Conservation (phyloP, 1,140 invertebrate genomes). For the Idris sp. region DNA sequence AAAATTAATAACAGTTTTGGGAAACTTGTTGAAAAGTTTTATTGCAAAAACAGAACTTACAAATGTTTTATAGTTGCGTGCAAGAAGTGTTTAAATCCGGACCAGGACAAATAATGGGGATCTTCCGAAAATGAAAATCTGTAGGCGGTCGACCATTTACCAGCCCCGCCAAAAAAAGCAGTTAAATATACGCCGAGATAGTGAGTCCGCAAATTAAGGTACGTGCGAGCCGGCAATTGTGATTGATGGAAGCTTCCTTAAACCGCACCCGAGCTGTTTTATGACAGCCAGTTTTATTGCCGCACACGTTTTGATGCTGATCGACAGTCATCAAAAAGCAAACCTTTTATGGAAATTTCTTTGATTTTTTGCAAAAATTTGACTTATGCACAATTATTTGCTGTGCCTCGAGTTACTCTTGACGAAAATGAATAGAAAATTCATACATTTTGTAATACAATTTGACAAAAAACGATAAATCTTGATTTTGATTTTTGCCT, state of each 20-base stretch:
- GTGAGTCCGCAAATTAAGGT: slow-evolving; percentile 58
- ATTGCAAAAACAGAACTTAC: too few species aligned
- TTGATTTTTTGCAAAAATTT: background rate
- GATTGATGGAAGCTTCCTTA: slow-evolving; percentile 61
- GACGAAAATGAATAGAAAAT: too few species aligned
- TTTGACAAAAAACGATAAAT: too few species aligned
- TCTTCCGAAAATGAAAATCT: slow-evolving; percentile 50
- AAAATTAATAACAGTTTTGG: too few species aligned
- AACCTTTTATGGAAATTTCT: slow-evolving; percentile 40
- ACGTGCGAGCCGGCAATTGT: slow-evolving; percentile 51
- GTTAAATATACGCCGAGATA: slow-evolving; percentile 53
- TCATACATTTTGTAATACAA: too few species aligned
- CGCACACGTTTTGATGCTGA: slow-evolving; percentile 21
- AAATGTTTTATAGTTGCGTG: slow-evolving; percentile 43
- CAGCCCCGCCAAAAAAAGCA: slow-evolving; percentile 27
- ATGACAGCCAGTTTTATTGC: slow-evolving; percentile 44
- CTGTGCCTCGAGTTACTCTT: too few species aligned
- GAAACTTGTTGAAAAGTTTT: too few species aligned
- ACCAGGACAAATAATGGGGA: slow-evolving; percentile 36
- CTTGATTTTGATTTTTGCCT: too few species aligned
- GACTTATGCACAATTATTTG: slow-evolving; percentile 17
- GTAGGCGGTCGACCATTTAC: slow-evolving; percentile 20
- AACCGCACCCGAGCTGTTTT: slow-evolving; percentile 32
- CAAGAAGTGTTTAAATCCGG: slow-evolving; percentile 26
- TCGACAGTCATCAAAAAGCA: slow-evolving; percentile 33